A percentile compares a stretch with the other conserved stretches of the same genome.
phyloP scores from a whole-genome alignment of 2,113 vertebrate genomes.

The Copsychus sechellarum region DNA sequence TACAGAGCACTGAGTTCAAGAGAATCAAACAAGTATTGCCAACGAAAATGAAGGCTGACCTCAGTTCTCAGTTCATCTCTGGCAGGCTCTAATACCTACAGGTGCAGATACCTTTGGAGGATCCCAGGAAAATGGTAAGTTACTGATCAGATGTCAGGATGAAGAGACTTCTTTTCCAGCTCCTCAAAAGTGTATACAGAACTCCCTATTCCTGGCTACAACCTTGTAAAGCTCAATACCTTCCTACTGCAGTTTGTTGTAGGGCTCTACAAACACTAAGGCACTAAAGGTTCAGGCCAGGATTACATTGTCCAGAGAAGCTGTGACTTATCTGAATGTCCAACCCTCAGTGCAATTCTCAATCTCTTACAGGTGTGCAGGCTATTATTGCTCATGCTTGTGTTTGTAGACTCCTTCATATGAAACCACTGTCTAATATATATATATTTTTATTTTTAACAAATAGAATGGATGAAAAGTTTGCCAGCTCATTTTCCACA shows the following conservation, averaged over 20 bases:
- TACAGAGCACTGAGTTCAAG: not conserved
- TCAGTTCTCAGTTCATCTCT: not conserved
- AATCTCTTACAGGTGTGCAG: not conserved
- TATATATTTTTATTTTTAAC: not conserved
- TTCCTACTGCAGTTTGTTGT: not conserved
- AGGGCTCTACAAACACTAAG: not conserved
- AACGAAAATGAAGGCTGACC: not conserved
- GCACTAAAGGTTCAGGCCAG: not conserved
- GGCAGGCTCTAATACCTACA: not conserved
- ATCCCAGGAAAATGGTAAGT: not conserved
- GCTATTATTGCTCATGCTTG: not conserved
- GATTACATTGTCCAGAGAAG: not conserved
- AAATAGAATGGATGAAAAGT: not conserved
- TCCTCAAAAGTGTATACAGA: not conserved
- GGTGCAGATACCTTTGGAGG: not conserved
- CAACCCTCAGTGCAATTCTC: not conserved
- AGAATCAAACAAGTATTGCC: not conserved
- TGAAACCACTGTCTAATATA: not conserved
- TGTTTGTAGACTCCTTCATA: not conserved
- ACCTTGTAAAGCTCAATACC: not conserved
- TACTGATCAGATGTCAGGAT: not conserved
- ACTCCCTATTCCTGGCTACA: not conserved
- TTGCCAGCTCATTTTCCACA: not conserved
- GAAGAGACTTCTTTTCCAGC: not conserved
- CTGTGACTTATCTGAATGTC: not conserved